Percentiles rank a stretch among this genome's conserved stretches.
These are phyloP conservation scores for Caenorhabditis sp. DNA, from an alignment of 2,888 invertebrate species.

Conservation along the genomic window DNA sequence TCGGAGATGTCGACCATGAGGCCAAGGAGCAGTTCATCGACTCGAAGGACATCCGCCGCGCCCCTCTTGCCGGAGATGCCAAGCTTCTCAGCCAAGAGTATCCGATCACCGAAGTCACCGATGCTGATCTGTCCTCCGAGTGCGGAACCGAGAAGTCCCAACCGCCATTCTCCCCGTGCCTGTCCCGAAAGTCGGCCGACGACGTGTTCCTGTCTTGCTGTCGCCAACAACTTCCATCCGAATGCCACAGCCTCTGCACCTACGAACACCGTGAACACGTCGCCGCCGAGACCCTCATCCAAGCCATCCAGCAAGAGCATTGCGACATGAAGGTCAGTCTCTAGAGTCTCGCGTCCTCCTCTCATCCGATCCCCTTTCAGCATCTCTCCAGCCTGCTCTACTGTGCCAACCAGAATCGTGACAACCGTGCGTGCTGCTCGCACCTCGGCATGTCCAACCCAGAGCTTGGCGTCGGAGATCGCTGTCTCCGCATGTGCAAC, in stretches of 20 bases:
- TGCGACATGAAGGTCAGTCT: conserved; percentile 69
- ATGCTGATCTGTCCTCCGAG: conserved; percentile 76
- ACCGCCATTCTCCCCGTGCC: conserved; percentile 80
- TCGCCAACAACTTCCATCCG: conserved; percentile 78
- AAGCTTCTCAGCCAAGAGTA: conserved; percentile 74
- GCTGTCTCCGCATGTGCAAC: conserved; percentile 81
- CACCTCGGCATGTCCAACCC: conserved; percentile 76
- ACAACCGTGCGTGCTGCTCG: conserved; percentile 81
- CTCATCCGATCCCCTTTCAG: conserved; percentile 37
- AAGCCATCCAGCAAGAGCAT: conserved; percentile 75
- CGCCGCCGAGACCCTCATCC: conserved; percentile 78
- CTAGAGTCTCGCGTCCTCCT: not conserved
- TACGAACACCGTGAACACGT: conserved; percentile 82
- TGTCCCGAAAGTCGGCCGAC: conserved; percentile 77
- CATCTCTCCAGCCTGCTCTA: conserved; percentile 77
- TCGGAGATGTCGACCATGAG: conserved; percentile 56
- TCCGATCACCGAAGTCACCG: conserved; percentile 79
- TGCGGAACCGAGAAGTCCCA: conserved; percentile 77
- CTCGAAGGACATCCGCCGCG: conserved; percentile 60
- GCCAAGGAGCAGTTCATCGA: conserved; percentile 61
- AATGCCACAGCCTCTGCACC: conserved; percentile 80
- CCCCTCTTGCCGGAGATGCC: conserved; percentile 71
- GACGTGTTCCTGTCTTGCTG: conserved; percentile 81
- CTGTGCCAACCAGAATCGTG: conserved; percentile 81
- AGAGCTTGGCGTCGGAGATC: conserved; percentile 78